Conservation (phyloP, 2,797 vertebrate species). For the Knipowitschia caucasica region DNA sequence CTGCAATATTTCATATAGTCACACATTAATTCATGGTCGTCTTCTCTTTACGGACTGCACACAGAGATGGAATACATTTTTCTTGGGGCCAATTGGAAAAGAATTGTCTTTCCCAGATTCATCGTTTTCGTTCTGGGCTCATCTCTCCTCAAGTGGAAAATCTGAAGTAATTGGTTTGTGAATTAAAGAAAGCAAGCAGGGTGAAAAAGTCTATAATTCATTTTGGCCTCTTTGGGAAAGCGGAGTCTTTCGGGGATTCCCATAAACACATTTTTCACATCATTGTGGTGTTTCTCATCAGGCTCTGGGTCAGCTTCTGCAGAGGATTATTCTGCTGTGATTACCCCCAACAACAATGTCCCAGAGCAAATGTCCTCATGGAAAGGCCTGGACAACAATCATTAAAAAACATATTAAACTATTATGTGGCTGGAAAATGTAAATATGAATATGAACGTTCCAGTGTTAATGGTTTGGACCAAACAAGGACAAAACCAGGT, state of each 20-base stretch:
- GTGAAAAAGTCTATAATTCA: slow-evolving; percentile 73
- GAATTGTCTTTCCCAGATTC: slow-evolving; percentile 24
- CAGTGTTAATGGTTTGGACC: too few relatives aligned
- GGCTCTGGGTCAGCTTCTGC: slow-evolving; percentile 35
- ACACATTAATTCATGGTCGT: slow-evolving; percentile 15
- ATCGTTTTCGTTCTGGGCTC: slow-evolving; percentile 29
- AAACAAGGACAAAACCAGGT: too few relatives aligned
- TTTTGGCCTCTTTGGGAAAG: slow-evolving; percentile 52
- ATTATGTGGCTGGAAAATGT: slow-evolving; percentile 22
- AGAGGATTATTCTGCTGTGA: slow-evolving; percentile 39
- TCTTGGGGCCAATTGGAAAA: slow-evolving; percentile 9
- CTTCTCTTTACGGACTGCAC: slow-evolving; percentile 9
- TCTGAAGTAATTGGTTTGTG: slow-evolving; percentile 81
- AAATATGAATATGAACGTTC: neutral
- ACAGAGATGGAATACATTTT: slow-evolving; percentile 25
- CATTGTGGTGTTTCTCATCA: slow-evolving; percentile 52
- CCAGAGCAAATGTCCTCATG: neutral
- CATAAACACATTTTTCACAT: slow-evolving; percentile 44
- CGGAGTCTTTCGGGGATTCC: slow-evolving; percentile 46
- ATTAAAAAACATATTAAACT: neutral
- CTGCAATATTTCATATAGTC: slow-evolving; percentile 5
- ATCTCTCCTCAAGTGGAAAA: slow-evolving; percentile 76
- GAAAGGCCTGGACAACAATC: neutral
- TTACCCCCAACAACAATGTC: slow-evolving; percentile 25
- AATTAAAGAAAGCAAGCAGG: slow-evolving; percentile 74